phyloP scores from a whole-genome alignment of 1,140 invertebrate genomes.

The Pemphigus obesinymphae region DNA sequence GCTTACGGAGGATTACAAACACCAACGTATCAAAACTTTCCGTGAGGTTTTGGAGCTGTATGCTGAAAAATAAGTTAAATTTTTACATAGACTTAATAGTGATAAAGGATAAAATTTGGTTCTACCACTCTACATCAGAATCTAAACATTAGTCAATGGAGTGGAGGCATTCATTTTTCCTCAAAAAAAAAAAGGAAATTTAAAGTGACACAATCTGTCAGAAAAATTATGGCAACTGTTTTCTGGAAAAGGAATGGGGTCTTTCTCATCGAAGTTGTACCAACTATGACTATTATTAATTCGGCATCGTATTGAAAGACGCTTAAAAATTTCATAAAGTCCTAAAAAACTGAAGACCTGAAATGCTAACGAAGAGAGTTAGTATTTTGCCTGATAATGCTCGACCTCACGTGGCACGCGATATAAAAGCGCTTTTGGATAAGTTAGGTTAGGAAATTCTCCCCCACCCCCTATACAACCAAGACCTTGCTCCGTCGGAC shows the following conservation, averaged over 20 bases:
- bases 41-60: background rate
- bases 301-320: constrained; percentile 33
- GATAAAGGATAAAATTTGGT: constrained; percentile 46
- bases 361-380: constrained; percentile 43
- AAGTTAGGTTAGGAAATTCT: constrained; percentile 49
- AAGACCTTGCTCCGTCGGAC: background rate
- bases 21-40: background rate
- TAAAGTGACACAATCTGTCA: constrained; percentile 43
- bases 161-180: constrained; percentile 49
- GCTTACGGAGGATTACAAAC: background rate
- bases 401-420: constrained; percentile 45
- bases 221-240: constrained; percentile 42
- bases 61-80: constrained; percentile 32
- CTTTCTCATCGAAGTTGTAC: constrained; percentile 40
- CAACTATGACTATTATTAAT: background rate
- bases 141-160: constrained; percentile 41
- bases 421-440: constrained; percentile 40
- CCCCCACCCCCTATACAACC: constrained; percentile 45
- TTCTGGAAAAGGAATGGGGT: constrained; percentile 45
- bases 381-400: constrained; percentile 49
- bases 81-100: constrained; percentile 41
- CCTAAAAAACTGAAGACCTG: constrained; percentile 44
- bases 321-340: constrained; percentile 29
- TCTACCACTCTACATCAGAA: constrained; percentile 44
- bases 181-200: constrained; percentile 50